Percentiles rank a stretch among this genome's conserved stretches.
Conservation (phyloP, 2,797 vertebrate genomes). For the Oceanodroma leucorhoa region DNA sequence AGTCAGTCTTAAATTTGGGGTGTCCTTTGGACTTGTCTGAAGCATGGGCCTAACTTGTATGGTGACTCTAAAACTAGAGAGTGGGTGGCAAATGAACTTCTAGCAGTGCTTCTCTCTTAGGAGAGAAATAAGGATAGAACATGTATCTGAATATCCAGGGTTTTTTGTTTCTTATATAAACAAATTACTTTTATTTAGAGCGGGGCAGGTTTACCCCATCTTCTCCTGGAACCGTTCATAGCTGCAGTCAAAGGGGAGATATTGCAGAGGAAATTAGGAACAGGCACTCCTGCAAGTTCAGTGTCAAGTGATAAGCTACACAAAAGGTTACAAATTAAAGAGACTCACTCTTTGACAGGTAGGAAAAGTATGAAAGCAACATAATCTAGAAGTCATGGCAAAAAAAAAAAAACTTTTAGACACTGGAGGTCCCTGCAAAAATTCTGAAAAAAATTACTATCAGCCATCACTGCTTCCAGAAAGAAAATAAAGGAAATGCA, state of each 20-base stretch:
- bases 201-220: background rate
- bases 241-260: background rate
- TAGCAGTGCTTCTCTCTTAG: background rate
- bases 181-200: background rate
- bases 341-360: background rate
- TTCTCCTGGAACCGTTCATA: background rate
- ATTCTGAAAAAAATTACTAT: background rate
- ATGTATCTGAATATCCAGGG: background rate
- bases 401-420: background rate
- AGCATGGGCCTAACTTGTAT: background rate
- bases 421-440: background rate
- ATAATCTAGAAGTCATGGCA: constrained; percentile 14
- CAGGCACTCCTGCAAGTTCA: background rate
- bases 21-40: background rate
- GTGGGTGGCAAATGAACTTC: background rate
- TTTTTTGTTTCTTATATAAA: background rate
- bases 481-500: constrained; percentile 3
- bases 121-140: background rate
- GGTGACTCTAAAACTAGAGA: background rate
- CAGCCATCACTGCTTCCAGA: background rate
- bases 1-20: background rate
- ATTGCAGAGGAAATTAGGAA: background rate
- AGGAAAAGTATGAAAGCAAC: background rate
- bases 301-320: background rate
- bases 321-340: constrained; percentile 23